These are phyloP conservation scores for Rotaria sp. DNA, from an alignment of 2,888 invertebrate species.

Conservation along the genomic window DNA sequence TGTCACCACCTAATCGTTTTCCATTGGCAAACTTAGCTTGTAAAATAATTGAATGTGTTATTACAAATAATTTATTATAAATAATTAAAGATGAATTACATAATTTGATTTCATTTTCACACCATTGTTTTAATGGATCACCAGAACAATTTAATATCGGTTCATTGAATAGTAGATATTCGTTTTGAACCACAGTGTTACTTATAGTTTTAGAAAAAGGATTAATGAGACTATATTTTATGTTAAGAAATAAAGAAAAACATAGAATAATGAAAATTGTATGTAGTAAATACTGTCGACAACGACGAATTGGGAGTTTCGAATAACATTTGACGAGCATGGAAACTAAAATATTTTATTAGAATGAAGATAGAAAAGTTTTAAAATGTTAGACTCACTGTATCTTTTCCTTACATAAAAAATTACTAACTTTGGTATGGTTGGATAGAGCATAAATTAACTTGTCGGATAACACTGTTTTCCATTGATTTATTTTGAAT, in stretches of 20 bases:
- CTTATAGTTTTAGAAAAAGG: too few species aligned
- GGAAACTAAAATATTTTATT: background rate
- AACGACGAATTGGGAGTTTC: background rate
- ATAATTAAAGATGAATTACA: background rate
- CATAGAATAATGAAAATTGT: background rate
- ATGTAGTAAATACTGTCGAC: background rate
- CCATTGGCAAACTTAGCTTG: background rate
- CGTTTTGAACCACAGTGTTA: background rate
- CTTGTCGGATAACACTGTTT: too few species aligned
- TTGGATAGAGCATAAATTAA: too few species aligned
- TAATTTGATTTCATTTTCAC: background rate
- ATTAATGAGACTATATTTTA: background rate
- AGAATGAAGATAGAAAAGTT: too few species aligned
- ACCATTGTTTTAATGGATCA: background rate
- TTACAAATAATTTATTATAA: background rate
- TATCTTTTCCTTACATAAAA: too few species aligned
- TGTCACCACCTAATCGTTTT: background rate
- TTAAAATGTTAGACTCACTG: too few species aligned
- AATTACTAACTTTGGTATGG: too few species aligned
- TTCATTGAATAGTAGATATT: background rate
- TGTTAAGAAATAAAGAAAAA: background rate
- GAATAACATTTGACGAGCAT: background rate
- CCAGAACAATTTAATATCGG: background rate
- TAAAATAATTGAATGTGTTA: background rate
- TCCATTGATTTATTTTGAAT: too few species aligned